Base-by-base conservation (phyloP, 2,888 invertebrate species). In the Eupithecia pulchellata region DNA sequence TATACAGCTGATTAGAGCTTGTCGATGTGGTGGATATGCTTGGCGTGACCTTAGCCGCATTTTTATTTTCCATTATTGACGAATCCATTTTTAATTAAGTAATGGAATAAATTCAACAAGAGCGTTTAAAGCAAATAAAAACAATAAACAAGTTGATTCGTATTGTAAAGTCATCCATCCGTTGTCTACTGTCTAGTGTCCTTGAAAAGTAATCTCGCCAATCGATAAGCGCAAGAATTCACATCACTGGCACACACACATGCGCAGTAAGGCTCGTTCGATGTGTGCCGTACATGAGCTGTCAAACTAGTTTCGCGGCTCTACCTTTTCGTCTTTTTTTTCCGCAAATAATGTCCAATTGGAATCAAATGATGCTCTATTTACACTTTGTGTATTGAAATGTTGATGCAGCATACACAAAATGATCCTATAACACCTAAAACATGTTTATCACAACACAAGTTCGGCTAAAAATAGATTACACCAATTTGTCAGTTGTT, bases 211-310 rank as follows among this genome's bases (percentile, higher is more conserved):
- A 87, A 91, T 91, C 91, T 89, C 84, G 82, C 84, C 87, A 91
- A 92, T 93, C 93, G 93, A 93, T 93, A 93, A 91, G 87, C 86
- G 82, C 83, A 91, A 88, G 88, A 90, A 91, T 91, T 91, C 89
- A 91, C 92, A 92, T 92, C 92, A 92, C 92, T 93, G 79, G 72
- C 74, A 86, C 88, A 74, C 90, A 91, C 88, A 93, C 92, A 87
- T 88, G 87, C 89, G 87, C 88, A 87, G 3, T 75, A 52, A 72
- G 70, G 69, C 75, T 68, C 68, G 68, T 66, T 69, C 66, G 78
- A 75, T 64, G 78, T 80, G 75, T 86, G 92, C 74, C 90, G 86
- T 91, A 85, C 79, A 79, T 87, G 91, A 92, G 89, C 90, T 93
- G 93, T 93, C 93, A 93, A 93, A 93, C 92, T 82, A 80, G 93